Base-by-base conservation (phyloP, 2,797 vertebrate genomes). In the Gymnoscopelus braueri region DNA sequence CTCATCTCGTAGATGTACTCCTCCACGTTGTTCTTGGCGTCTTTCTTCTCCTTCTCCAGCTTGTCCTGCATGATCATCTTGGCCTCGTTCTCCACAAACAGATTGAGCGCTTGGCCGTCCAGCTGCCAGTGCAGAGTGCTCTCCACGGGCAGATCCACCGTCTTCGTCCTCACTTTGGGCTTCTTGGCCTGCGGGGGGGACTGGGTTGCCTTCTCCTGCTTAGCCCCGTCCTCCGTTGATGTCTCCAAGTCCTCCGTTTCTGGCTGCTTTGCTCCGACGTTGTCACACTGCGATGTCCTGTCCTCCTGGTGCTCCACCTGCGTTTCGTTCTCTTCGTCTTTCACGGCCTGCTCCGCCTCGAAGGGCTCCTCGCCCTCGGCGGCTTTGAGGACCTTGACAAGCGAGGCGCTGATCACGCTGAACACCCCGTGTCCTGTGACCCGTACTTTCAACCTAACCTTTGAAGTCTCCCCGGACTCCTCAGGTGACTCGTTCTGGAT, bases 291-390 rank as follows among this genome's bases (percentile, higher is more conserved):
- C 64, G 4, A 3, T 86, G 96, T 98, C 60, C 95, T 93, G 49
- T 97, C 96, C 35, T 99, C 97, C 74, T 8, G 39, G 7, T 95
- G 96, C 65, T 99, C 98, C 87, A 98, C 94, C 24, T 98, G 97
- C 97, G 99, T 99, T 89, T 98, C 98, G 93, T 71, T 93, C 93
- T 99, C 97, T 2, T 99, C 97, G 1, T 99, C 97, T 86, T 97
- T 98, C 0, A 29, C 63, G 0, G 92, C 74, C 57, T 94, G 95
- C 68, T 99, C 97, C 0, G 94, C 98, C 83, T 99, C 98, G 96
- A 98, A 97, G 0, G 96, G 96, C 72, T 98, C 97, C 32, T 99
- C 98, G 1, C 88, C 95, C 53, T 99, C 96, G 3, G 93, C 89
- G 0, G 91, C 87, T 75, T 98, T 99, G 51, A 97, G 79, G 2